Conservation (phyloP, 2,888 invertebrate species). For the Acronicta alni region DNA sequence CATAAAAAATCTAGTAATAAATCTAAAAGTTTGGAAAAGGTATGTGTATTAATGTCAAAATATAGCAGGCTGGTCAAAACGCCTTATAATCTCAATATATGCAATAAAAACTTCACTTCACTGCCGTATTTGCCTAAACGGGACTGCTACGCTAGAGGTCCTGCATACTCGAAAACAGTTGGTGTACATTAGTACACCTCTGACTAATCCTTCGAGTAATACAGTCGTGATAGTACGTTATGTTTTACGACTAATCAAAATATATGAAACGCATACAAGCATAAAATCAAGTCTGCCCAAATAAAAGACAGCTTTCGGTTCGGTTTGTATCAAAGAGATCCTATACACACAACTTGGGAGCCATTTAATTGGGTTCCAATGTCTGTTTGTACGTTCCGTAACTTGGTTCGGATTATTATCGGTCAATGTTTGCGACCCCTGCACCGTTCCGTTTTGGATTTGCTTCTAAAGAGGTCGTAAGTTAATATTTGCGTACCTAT, state of each 20-base stretch:
- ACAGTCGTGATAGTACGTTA: no score
- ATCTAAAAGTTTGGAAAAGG: no score
- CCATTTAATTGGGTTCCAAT: conserved; percentile 82
- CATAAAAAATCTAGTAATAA: no score
- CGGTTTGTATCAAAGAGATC: conserved; percentile 66
- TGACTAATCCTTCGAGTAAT: no score
- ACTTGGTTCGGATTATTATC: conserved; percentile 66
- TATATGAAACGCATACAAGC: conserved; percentile 29
- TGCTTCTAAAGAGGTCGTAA: conserved; percentile 39
- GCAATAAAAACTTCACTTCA: no score
- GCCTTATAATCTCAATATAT: no score
- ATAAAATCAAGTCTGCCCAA: conserved; percentile 54
- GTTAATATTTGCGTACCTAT: conserved; percentile 33
- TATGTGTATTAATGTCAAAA: no score
- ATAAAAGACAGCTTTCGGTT: conserved; percentile 51
- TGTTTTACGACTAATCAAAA: conserved; percentile 32
- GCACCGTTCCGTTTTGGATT: conserved; percentile 53
- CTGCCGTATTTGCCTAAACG: no score
- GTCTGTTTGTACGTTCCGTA: conserved; percentile 70
- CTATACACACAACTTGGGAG: conserved; percentile 77
- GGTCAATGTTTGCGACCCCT: conserved; percentile 68
- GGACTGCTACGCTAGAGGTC: no score
- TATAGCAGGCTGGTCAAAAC: no score
- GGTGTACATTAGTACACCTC: no score
- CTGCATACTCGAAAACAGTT: no score